These are phyloP conservation scores for Melanotaenia maccullochi DNA, from an alignment of 2,797 vertebrate species.

Conservation along the genomic window DNA sequence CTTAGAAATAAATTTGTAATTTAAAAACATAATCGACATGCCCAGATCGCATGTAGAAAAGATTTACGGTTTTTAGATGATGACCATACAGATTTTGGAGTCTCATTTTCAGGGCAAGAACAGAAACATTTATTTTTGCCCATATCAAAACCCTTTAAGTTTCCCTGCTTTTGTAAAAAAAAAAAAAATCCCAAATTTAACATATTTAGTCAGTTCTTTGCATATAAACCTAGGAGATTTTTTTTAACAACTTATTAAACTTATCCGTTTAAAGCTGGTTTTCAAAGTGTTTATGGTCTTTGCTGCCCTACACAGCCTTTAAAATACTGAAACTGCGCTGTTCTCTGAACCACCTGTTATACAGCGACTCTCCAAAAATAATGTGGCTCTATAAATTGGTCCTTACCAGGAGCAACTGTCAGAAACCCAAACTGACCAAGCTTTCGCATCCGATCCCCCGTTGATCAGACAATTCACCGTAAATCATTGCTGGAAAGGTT, in stretches of 20 bases:
- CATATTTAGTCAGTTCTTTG: neutral
- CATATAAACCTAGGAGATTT: neutral
- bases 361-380: neutral
- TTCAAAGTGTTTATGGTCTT: neutral
- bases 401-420: constrained; percentile 1
- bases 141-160: neutral
- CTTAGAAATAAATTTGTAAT: neutral
- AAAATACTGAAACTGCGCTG: neutral
- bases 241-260: neutral
- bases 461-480: constrained; percentile 45
- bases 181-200: neutral
- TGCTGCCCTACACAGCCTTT: neutral
- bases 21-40: neutral
- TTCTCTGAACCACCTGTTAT: neutral
- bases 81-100: neutral
- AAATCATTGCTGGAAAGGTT: constrained; percentile 63
- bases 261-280: neutral
- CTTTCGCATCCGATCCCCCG: neutral
- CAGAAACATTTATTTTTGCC: neutral
- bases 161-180: neutral
- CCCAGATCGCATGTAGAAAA: neutral
- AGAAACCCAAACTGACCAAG: neutral
- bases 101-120: neutral
- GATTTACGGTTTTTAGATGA: neutral
- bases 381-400: neutral